These are phyloP conservation scores for Aphelocoma californica DNA, from an alignment of 2,797 vertebrate species.

Conservation along the genomic window DNA sequence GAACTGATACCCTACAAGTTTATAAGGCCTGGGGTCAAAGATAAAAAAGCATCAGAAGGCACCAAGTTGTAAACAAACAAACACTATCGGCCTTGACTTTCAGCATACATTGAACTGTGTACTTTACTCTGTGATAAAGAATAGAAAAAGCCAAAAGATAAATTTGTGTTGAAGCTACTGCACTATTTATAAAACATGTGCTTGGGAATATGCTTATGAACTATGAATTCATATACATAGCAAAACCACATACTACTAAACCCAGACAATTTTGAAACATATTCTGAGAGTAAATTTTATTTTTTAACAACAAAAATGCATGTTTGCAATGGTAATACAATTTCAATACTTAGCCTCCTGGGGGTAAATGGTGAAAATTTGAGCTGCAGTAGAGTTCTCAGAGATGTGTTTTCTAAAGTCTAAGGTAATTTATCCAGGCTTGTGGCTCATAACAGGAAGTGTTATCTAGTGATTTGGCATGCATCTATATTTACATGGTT, in stretches of 20 bases:
- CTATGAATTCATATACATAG: neutral
- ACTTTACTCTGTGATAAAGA: neutral
- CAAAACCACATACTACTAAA: neutral
- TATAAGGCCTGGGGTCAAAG: neutral
- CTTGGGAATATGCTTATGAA: neutral
- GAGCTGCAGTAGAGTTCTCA: neutral
- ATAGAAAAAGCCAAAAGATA: neutral
- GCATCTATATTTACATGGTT: neutral
- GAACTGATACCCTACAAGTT: neutral
- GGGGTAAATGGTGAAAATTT: neutral
- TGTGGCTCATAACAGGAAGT: neutral
- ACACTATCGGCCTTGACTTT: neutral
- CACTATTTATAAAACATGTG: neutral
- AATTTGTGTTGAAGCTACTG: neutral
- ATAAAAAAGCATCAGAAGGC: constrained; percentile 17
- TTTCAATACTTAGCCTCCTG: neutral
- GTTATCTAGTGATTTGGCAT: neutral
- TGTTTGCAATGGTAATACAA: neutral
- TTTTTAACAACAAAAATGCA: neutral
- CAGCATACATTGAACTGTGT: neutral
- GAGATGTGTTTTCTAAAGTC: neutral
- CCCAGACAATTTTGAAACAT: neutral
- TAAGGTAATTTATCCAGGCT: neutral
- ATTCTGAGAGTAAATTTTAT: neutral
- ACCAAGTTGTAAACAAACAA: constrained; percentile 10